Percentiles rank a stretch among this genome's conserved stretches.
Evolutionary conservation across 2,888 invertebrate genomes (phyloP).

Genomic region (Conus canariensis): DNA sequence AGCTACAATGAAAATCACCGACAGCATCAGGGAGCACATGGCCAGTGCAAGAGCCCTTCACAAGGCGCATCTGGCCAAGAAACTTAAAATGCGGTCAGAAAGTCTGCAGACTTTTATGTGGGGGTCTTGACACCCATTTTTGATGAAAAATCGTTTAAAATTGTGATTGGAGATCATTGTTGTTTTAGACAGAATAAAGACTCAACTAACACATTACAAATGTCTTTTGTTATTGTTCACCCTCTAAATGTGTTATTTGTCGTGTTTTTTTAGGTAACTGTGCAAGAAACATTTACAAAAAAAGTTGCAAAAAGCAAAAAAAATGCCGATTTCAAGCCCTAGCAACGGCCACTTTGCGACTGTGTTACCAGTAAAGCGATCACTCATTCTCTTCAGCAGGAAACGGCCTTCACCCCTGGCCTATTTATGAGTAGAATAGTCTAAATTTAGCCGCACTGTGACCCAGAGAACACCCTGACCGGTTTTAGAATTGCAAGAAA

Average conservation of each 20-base stretch:
- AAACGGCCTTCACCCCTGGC: background rate
- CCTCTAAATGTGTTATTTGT: background rate
- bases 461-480: background rate
- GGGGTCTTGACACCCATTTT: too few relatives aligned
- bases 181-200: too few relatives aligned
- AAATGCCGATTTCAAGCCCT: background rate
- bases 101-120: too few relatives aligned
- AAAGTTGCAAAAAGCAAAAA: background rate
- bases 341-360: background rate
- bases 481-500: background rate
- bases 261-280: background rate
- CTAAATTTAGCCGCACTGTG: background rate
- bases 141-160: too few relatives aligned
- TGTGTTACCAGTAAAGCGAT: background rate
- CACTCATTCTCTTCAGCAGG: background rate
- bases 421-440: background rate
- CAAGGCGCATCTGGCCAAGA: too few relatives aligned
- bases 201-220: too few relatives aligned
- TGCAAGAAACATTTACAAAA: background rate
- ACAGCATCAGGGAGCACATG: too few relatives aligned
- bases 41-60: too few relatives aligned
- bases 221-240: too few relatives aligned
- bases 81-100: too few relatives aligned
- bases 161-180: too few relatives aligned
- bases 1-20: background rate